These are phyloP conservation scores for Hymenochirus boettgeri DNA, from an alignment of 2,113 vertebrate species.

Conservation along the genomic window DNA sequence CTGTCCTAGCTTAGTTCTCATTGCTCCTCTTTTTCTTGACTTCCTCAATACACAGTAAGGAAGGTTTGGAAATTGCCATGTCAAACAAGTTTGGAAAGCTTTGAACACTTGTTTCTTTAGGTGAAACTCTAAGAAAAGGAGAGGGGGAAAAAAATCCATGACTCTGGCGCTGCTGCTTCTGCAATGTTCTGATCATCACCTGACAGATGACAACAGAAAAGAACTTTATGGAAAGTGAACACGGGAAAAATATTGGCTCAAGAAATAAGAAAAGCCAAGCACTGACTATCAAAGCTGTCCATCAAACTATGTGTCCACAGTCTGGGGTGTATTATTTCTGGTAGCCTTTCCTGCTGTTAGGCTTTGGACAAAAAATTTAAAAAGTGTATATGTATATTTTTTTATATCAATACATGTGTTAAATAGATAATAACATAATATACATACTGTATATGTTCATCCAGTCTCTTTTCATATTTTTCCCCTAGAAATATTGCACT, in stretches of 20 bases:
- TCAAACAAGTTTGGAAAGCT: neutral
- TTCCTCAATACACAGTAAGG: no score
- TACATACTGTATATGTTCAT: no score
- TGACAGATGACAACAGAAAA: conserved; percentile 9
- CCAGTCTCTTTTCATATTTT: no score
- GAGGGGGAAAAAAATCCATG: neutral
- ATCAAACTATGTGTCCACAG: conserved; percentile 14
- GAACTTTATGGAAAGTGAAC: conserved; percentile 12
- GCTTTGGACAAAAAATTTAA: neutral
- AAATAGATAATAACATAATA: no score
- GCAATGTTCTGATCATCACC: conserved; percentile 1
- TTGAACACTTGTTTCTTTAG: neutral
- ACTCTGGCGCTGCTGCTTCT: neutral
- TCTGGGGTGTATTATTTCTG: neutral
- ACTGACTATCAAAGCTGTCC: conserved; percentile 8
- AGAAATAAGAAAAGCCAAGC: neutral
- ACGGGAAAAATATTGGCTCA: neutral
- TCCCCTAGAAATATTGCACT: no score
- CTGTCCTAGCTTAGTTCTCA: no score
- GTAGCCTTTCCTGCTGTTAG: neutral
- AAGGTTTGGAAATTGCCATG: neutral
- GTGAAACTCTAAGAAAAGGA: no score
- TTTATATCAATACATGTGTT: no score
- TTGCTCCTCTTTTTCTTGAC: no score
- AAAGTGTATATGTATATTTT: neutral